Evolutionary conservation across 2,888 invertebrate species (phyloP), one percentile per base, ranked within the genome.

Genomic region (Cheilosia soror): DNA sequence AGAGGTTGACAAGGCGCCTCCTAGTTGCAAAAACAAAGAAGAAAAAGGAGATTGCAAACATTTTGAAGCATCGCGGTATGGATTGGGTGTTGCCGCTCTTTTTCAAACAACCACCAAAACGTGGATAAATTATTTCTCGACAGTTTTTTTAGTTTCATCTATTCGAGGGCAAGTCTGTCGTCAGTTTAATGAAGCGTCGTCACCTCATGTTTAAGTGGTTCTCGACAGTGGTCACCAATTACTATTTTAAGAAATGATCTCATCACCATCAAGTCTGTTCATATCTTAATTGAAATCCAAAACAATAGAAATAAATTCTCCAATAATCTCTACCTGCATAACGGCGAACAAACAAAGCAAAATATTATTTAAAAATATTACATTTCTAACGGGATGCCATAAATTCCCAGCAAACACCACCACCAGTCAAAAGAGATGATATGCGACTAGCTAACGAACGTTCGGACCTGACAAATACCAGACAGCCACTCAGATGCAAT

Each of bases 171-270:
- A 25, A 13, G 5, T 51, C 51, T 29, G n/a, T 2, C 11, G 5
- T 29, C 51, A 27, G 4, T 27, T 13, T 4, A 27, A 5, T 29
- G 51, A 47, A 44, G 13, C n/a, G 13, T 44, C 44, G 44, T 44
- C 44, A 44, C 2, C 44, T 7, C 15, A 5, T 29, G 11, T 25
- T 27, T 29, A 51, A 29, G 51, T 27, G 25, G 4, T 4, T 4
- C 1, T 11, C 13, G 25, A 27, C 27, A 15, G 7, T 20, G 7
- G 15, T 47, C 15, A 47, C 47, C 47, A 47, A 53, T 11, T 53
- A 4, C 25, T 83, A 71, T 80, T 84, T 76, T 42, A 51, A 65
- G 80, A 53, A 55, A 66, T 84, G 58, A 84, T 65, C 53, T 79
- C 84, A 78, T 65, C 60, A 53, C 49, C 25, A 25, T 68, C 37